Base-by-base conservation (phyloP, 2,888 invertebrate genomes). In the Timandra comae region DNA sequence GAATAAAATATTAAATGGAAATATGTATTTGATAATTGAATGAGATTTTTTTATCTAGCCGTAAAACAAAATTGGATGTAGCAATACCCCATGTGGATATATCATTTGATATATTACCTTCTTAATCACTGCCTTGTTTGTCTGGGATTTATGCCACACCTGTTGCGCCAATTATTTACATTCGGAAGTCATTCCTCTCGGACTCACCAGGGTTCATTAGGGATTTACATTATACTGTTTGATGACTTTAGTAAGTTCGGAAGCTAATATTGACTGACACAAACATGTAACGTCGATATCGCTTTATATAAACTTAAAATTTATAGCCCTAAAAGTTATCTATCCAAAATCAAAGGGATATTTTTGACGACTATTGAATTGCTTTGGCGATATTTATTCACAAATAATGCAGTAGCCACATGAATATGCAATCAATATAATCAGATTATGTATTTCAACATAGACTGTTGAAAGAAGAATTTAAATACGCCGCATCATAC, bases 131-230 rank as follows among this genome's bases (percentile, higher is more conserved):
- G 62, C 56, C 66, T 74, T 69, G 70, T 75, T 72, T 63, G 67
- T 72, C 52, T 49, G 59, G 75, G 77, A 80, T 79, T 79, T 79
- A 79, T 81, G 65, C 53, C 62, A 64, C 77, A 81, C 78, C 76
- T 78, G 79, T 81, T 80, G 75, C 66, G 74, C 73, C 74, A 79
- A 78, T 77, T 79, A 79, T 76, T 80, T 74, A 77, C 75, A 70
- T 73, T 75, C 68, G 64, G 71, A 73, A 75, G 71, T 72, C 59
- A 68, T 78, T 70, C 56, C 58, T 74, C 61, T 46, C 39, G 34
- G 31, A 39, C 36, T 30, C 36, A 23, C 29, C 38, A 28, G 27
- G 35, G 33, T 43, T 43, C 34, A 41, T 46, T 43, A 46, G 38
- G 41, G 45, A 46, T 41, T 46, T 52, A 46, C 47, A 49, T 49